phyloP scores from a whole-genome alignment of 64 coral and sea anemone species.

The Actinia tenebrosa region DNA sequence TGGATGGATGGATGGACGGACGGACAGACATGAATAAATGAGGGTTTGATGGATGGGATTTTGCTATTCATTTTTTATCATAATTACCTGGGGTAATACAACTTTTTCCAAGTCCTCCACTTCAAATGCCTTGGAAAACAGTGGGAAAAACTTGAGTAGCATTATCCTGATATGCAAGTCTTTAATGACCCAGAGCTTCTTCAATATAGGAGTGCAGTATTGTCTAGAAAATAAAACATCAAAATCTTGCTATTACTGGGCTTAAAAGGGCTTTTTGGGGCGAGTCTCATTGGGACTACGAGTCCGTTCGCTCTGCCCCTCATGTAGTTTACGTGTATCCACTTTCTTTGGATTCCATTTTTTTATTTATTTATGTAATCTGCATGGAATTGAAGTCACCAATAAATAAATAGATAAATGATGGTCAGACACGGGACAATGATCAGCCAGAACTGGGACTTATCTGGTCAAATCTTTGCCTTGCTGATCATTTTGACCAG shows the following conservation, averaged over 20 bases:
- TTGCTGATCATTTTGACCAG: too few relatives aligned
- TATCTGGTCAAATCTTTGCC: too few relatives aligned
- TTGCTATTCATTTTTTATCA: neutral
- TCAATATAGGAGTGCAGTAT: slow-evolving; percentile 60
- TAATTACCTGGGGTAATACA: slow-evolving; percentile 73
- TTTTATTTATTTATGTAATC: too few relatives aligned
- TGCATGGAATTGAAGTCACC: too few relatives aligned
- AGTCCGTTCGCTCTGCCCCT: too few relatives aligned
- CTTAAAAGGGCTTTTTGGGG: too few relatives aligned
- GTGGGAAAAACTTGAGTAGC: slow-evolving; percentile 62
- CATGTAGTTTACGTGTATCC: too few relatives aligned
- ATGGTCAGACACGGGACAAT: too few relatives aligned
- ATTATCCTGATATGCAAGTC: slow-evolving; percentile 66
- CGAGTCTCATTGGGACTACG: too few relatives aligned
- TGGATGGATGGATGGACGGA: neutral
- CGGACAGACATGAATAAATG: neutral
- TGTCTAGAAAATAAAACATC: slow-evolving; percentile 38
- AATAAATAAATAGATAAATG: too few relatives aligned
- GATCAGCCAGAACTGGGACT: too few relatives aligned
- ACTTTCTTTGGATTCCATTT: too few relatives aligned
- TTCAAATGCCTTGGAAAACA: slow-evolving; percentile 66
- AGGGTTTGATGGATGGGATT: neutral
- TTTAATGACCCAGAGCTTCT: slow-evolving; percentile 65
- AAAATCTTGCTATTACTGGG: neutral
- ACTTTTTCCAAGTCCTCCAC: slow-evolving; percentile 70